These are phyloP conservation scores for Phoenicopterus ruber DNA, from an alignment of 2,113 vertebrate species.

Conservation along the genomic window DNA sequence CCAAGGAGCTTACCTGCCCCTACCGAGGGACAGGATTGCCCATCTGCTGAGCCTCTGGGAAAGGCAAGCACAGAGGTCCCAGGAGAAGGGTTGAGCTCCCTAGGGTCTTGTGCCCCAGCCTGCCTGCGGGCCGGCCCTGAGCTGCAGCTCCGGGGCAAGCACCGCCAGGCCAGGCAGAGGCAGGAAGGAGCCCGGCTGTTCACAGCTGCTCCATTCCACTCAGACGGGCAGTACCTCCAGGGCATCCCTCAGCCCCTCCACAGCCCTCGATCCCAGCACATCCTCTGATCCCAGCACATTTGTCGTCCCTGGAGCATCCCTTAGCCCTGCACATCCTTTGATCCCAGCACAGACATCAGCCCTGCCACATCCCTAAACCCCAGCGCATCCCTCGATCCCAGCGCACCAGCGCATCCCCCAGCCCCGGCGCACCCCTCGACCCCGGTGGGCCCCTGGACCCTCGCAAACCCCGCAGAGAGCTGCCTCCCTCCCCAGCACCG, in stretches of 20 bases:
- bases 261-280: background rate
- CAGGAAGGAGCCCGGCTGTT: too few relatives aligned
- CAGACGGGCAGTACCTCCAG: background rate
- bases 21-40: background rate
- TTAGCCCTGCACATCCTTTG: background rate
- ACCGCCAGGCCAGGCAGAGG: background rate
- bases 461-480: background rate
- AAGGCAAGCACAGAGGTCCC: background rate
- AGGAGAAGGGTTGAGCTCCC: background rate
- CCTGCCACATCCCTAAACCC: background rate
- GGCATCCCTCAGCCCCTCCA: background rate
- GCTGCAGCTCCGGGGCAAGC: background rate
- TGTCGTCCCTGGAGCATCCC: background rate
- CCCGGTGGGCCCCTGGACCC: background rate
- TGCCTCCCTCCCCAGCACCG: background rate
- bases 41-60: background rate
- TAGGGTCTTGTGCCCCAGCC: too few relatives aligned
- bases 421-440: background rate
- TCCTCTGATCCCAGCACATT: too few relatives aligned
- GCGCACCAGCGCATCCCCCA: background rate
- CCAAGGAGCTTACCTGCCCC: background rate
- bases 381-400: background rate
- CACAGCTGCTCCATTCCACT: background rate
- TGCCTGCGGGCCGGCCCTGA: background rate
- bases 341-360: background rate